Conservation (phyloP, 1,140 invertebrate species). For the Aphaenogaster floridana region DNA sequence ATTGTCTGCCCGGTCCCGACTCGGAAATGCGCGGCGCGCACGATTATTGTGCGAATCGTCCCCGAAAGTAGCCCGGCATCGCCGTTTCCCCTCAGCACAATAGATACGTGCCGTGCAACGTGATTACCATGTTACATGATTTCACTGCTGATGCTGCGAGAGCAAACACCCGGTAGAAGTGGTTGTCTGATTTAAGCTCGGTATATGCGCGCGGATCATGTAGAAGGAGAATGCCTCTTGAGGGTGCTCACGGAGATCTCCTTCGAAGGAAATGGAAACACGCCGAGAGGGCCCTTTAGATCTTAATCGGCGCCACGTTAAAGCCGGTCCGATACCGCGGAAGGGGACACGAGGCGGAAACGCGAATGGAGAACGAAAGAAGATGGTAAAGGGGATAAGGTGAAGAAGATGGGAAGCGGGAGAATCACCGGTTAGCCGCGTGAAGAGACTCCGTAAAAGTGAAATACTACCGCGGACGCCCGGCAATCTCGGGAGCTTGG, state of each 20-base stretch:
- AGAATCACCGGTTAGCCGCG: slow-evolving; percentile 70
- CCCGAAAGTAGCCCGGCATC: not conserved
- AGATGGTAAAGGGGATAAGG: not conserved
- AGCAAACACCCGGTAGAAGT: slow-evolving; percentile 38
- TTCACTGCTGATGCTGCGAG: slow-evolving; percentile 24
- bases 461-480: slow-evolving; percentile 75
- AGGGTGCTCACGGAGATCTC: slow-evolving; percentile 21
- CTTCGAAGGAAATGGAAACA: slow-evolving; percentile 50
- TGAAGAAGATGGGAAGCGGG: slow-evolving; percentile 30
- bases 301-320: slow-evolving; percentile 48
- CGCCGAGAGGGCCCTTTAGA: slow-evolving; percentile 44
- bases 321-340: slow-evolving; percentile 26
- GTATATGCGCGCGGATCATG: slow-evolving; percentile 31
- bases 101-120: slow-evolving; percentile 50
- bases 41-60: slow-evolving; percentile 46
- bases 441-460: slow-evolving; percentile 77
- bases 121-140: slow-evolving; percentile 48
- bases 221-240: not conserved
- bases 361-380: not conserved
- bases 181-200: slow-evolving; percentile 47
- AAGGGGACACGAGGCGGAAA: not conserved
- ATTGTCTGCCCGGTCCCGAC: not conserved
- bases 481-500: slow-evolving; percentile 77
- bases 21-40: slow-evolving; percentile 10
- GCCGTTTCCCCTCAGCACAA: slow-evolving; percentile 41